phyloP scores from a whole-genome alignment of 2,797 vertebrate species.

The Notolabrus celidotus region DNA sequence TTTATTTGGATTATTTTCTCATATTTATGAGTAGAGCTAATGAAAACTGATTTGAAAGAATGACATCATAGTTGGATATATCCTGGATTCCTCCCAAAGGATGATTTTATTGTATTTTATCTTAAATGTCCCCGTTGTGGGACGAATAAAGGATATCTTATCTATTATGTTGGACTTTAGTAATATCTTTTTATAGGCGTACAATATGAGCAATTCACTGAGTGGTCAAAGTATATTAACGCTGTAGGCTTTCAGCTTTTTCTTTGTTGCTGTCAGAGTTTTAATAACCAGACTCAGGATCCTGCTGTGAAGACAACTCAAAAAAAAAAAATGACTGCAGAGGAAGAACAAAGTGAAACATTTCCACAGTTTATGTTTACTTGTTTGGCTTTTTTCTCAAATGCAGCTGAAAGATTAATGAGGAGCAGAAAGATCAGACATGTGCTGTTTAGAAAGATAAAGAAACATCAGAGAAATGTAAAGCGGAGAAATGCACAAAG shows the following conservation, averaged over 20 bases:
- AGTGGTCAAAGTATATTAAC: neutral
- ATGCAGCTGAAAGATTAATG: neutral
- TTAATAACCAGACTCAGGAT: too few relatives aligned
- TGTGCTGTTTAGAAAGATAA: too few relatives aligned
- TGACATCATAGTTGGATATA: too few relatives aligned
- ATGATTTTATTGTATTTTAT: too few relatives aligned
- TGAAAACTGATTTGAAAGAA: too few relatives aligned
- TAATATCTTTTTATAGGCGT: neutral
- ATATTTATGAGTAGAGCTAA: neutral
- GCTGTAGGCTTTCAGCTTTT: neutral
- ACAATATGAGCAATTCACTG: constrained; percentile 10
- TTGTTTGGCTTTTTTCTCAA: neutral
- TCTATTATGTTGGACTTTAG: neutral
- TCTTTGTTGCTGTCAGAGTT: neutral
- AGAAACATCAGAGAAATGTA: too few relatives aligned
- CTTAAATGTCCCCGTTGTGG: too few relatives aligned
- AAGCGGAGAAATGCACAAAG: too few relatives aligned
- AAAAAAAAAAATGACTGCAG: neutral
- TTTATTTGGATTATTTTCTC: neutral
- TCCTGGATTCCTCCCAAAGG: too few relatives aligned
- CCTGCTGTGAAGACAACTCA: too few relatives aligned
- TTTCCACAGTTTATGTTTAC: neutral
- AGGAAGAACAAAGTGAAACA: neutral
- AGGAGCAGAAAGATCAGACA: too few relatives aligned
- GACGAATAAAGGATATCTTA: too few relatives aligned